Evolutionary conservation across 2,113 vertebrate species (phyloP).

Genomic region (Microtus richardsoni): DNA sequence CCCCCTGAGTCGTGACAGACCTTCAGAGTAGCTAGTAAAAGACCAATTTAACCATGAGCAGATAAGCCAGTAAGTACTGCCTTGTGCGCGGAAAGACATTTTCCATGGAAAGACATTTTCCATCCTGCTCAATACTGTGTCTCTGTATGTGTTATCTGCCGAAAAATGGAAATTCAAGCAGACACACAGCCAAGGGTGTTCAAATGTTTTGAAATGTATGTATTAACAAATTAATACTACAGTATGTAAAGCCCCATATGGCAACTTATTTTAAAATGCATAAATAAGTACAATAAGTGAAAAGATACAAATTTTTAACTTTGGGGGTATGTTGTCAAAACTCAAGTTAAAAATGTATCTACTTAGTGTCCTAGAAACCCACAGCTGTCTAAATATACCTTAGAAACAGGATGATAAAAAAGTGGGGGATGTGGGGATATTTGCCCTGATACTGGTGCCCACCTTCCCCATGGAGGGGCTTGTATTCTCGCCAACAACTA

Average conservation of each 20-base stretch:
- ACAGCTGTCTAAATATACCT: background rate
- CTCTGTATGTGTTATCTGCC: background rate
- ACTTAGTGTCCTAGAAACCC: constrained; percentile 28
- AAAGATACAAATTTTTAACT: background rate
- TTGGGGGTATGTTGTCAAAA: constrained; percentile 15
- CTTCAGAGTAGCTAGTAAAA: background rate
- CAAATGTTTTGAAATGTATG: constrained; percentile 41
- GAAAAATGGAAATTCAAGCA: background rate
- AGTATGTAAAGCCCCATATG: background rate
- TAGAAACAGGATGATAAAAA: background rate
- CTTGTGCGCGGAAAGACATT: background rate
- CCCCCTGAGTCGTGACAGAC: background rate
- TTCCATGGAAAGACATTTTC: constrained; percentile 4
- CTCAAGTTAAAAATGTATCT: background rate
- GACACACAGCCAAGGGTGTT: background rate
- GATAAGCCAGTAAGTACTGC: background rate
- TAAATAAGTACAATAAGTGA: background rate
- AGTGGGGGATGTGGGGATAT: background rate
- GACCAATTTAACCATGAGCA: background rate
- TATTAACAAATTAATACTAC: background rate
- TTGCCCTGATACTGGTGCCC: too few species aligned
- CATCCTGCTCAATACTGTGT: background rate
- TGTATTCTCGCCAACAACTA: background rate
- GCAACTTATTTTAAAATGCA: constrained; percentile 31
- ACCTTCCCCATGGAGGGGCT: background rate